These are phyloP conservation scores for Dicranocentrus wangi DNA, from an alignment of 2,888 invertebrate genomes.

Conservation along the genomic window DNA sequence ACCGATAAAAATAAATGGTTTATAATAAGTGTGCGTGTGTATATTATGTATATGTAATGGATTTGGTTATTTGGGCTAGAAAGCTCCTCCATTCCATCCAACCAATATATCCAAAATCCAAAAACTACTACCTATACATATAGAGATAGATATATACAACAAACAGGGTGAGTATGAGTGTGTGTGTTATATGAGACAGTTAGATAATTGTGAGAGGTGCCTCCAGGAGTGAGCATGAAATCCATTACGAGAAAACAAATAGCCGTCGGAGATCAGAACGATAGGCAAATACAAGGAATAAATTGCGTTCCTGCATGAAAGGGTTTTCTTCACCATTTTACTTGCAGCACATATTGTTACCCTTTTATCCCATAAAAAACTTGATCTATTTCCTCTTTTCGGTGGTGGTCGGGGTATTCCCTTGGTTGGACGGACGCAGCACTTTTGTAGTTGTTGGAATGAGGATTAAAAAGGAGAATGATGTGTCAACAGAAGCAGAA, in stretches of 20 bases:
- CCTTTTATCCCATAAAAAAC: slow-evolving; percentile 21
- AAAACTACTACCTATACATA: no score
- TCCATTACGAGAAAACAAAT: slow-evolving; percentile 72
- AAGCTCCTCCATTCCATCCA: no score
- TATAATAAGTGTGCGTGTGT: no score
- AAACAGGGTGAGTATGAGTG: no score
- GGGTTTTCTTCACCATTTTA: slow-evolving; percentile 47
- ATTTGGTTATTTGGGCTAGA: not conserved
- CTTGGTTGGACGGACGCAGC: slow-evolving; percentile 12
- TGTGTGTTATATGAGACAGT: not conserved
- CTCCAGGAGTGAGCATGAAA: slow-evolving; percentile 58
- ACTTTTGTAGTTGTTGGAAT: not conserved
- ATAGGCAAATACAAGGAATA: slow-evolving; percentile 68
- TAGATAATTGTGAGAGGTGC: slow-evolving; percentile 37
- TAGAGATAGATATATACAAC: no score
- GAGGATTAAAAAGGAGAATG: not conserved
- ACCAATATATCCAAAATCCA: no score
- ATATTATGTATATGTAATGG: no score
- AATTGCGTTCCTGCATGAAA: slow-evolving; percentile 63
- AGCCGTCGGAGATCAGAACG: slow-evolving; percentile 69
- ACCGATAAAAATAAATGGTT: slow-evolving; percentile 3
- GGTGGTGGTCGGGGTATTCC: slow-evolving; percentile 18
- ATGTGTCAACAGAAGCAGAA: not conserved
- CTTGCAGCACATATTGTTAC: slow-evolving; percentile 21
- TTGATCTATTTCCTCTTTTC: slow-evolving; percentile 22